Percentiles rank a stretch among this genome's conserved stretches.
Evolutionary conservation across 2,797 vertebrate species (phyloP).

Genomic region (Delichon dasypus): DNA sequence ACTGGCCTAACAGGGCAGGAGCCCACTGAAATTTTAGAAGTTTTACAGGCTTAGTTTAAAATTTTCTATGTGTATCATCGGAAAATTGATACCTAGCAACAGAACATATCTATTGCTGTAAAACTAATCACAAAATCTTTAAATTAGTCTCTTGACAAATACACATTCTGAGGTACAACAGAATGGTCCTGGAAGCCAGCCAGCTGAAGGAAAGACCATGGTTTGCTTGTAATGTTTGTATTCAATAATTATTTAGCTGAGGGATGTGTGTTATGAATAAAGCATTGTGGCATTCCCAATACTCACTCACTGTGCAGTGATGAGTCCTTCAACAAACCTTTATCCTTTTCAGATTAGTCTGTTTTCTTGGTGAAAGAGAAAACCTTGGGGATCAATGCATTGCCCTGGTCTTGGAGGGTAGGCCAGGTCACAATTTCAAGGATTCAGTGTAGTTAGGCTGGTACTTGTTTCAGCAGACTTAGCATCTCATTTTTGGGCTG

Average conservation of each 20-base stretch:
- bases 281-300: background rate
- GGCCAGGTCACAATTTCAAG: background rate
- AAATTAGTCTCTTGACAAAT: background rate
- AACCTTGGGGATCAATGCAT: background rate
- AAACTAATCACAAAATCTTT: constrained; percentile 5
- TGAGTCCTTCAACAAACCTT: background rate
- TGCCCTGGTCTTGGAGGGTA: background rate
- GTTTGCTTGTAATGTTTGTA: background rate
- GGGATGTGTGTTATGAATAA: background rate
- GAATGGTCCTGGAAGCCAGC: background rate
- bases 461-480: background rate
- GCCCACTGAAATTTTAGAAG: background rate
- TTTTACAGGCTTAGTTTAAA: background rate
- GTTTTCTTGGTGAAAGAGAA: background rate
- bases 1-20: background rate
- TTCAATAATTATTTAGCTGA: background rate
- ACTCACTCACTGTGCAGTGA: background rate
- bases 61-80: background rate
- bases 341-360: background rate
- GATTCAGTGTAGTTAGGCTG: background rate
- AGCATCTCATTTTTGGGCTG: background rate
- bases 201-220: background rate
- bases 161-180: background rate
- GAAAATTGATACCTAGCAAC: background rate
- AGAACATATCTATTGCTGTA: background rate